Base-by-base conservation (phyloP, 2,888 invertebrate genomes). In the Beris chalybata region DNA sequence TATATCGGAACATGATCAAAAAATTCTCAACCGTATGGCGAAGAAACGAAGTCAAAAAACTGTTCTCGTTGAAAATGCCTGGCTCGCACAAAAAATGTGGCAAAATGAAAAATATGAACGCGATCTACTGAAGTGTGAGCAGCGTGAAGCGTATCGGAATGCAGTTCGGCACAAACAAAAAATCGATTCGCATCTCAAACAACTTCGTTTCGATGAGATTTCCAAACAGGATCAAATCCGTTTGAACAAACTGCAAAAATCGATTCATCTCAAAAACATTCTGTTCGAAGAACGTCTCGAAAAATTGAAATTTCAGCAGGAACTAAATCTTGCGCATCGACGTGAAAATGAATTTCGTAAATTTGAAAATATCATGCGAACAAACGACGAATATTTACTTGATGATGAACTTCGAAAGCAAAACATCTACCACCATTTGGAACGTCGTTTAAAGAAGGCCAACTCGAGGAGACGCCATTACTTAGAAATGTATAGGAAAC, bases 11-110 rank as follows among this genome's bases (percentile, higher is more conserved):
- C 79, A 79, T 67, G 80, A 81, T 66, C 76, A 79, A 69, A 77
- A 76, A 68, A 81, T 81, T 65, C 73, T 81, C 1, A 79, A 80
- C 70, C 75, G 81, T n/a, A 80, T 80, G 80, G 79, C 78, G 1
- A 76, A 72, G 12, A 79, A 78, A 69, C 76, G 80, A 0, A 75
- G 73, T 47, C 76, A 80, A 53, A 74, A 77, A 68, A 74, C 75
- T 0, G 65, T 74, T 22, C 74, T 75, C 15, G 76, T 76, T 61
- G 79, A 81, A 67, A 79, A 79, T 64, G 76, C 80, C 5, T 80
- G 78, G 79, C 69, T 79, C 59, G 80, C 80, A 3, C 74, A 79
- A 7, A 79, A 80, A 67, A 78, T 77, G 68, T 79, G 80, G 79
- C 80, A 81, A 68, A 78, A 79, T 64, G 81, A 81, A 67, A 78